phyloP scores from a whole-genome alignment of 2,113 vertebrate species.

The Andinoacara biseriatus region DNA sequence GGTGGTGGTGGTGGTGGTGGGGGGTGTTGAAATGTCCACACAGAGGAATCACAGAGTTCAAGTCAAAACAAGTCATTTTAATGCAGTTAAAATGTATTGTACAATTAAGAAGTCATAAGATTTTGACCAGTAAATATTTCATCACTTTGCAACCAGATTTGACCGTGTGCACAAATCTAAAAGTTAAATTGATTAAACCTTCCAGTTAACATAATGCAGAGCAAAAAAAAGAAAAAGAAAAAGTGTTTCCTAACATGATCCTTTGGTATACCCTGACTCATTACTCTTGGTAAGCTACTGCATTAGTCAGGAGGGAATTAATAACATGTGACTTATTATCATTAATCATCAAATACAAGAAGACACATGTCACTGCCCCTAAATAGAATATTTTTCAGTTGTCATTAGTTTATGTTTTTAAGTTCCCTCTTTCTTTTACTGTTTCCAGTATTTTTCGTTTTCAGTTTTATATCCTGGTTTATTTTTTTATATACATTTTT shows the following conservation, averaged over 20 bases:
- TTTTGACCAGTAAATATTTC: conserved; percentile 46
- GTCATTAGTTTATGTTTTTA: neutral
- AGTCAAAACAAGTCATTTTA: conserved; percentile 53
- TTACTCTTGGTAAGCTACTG: neutral
- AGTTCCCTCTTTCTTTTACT: neutral
- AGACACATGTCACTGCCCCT: conserved; percentile 3
- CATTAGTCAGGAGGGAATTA: conserved; percentile 3
- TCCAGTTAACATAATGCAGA: conserved; percentile 1
- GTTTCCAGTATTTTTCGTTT: neutral
- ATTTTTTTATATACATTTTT: neutral
- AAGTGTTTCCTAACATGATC: neutral
- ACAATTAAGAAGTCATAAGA: conserved; percentile 45
- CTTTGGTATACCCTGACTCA: neutral
- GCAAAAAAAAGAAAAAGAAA: neutral
- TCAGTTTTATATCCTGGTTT: neutral
- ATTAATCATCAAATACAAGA: neutral
- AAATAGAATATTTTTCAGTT: neutral
- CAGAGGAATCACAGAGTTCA: conserved; percentile 58
- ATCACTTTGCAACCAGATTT: conserved; percentile 29
- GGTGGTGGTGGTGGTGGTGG: too few species aligned
- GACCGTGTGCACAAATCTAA: conserved; percentile 32
- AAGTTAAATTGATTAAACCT: conserved; percentile 23
- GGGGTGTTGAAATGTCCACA: conserved; percentile 68
- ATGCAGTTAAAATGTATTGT: conserved; percentile 41
- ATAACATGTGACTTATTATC: conserved; percentile 8